Evolutionary conservation across 2,888 invertebrate genomes (phyloP).

Genomic region (Galerucella nymphaeae): DNA sequence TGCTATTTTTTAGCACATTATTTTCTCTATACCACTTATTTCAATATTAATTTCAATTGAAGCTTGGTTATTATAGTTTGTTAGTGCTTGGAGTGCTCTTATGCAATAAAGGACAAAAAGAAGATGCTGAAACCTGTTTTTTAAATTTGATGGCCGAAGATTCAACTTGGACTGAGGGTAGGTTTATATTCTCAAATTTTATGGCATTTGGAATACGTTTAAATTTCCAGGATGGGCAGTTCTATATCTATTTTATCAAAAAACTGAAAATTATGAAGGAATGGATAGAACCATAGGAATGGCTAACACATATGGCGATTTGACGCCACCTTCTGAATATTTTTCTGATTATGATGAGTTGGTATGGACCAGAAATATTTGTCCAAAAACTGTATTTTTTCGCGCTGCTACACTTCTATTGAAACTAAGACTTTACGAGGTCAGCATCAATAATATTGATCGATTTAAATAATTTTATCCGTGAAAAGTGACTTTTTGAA

Average conservation of each 20-base stretch:
- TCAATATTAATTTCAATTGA: too few species aligned
- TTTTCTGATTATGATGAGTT: slow-evolving; percentile 54
- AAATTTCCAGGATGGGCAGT: slow-evolving; percentile 55
- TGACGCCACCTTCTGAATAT: slow-evolving; percentile 44
- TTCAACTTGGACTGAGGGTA: slow-evolving; percentile 60
- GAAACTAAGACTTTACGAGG: slow-evolving; percentile 57
- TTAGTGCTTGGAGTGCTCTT: slow-evolving; percentile 57
- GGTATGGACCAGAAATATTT: slow-evolving; percentile 56
- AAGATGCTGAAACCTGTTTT: slow-evolving; percentile 61
- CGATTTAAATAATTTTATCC: background rate
- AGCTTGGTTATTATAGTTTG: slow-evolving; percentile 49
- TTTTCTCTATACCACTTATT: too few species aligned
- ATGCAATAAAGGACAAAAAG: slow-evolving; percentile 50
- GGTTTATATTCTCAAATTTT: background rate
- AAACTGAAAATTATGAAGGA: slow-evolving; percentile 55
- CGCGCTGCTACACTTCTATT: slow-evolving; percentile 56
- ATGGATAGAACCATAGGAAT: slow-evolving; percentile 58
- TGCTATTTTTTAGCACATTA: too few species aligned
- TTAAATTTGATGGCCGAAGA: slow-evolving; percentile 55
- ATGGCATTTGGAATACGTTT: background rate
- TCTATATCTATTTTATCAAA: slow-evolving; percentile 58
- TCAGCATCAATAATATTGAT: slow-evolving; percentile 37
- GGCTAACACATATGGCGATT: slow-evolving; percentile 54
- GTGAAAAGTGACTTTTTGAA: too few species aligned
- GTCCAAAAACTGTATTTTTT: slow-evolving; percentile 56